Base-by-base conservation (phyloP, 2,797 vertebrate genomes). In the Echiichthys vipera region DNA sequence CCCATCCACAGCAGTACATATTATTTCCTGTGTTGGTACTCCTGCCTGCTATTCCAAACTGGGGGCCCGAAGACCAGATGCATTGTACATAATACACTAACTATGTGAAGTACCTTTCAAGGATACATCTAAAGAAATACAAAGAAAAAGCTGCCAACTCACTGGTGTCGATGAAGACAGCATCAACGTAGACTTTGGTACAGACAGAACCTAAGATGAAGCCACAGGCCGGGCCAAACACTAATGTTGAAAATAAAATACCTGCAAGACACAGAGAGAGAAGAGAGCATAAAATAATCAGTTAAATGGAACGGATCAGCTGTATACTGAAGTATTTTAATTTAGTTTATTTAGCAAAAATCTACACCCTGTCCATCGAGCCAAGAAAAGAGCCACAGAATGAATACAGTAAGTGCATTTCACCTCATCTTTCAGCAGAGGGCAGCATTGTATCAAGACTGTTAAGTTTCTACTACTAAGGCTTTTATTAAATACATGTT, bases 161-260 rank as follows among this genome's bases (percentile, higher is more conserved):
- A 99, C 98, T 98, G 91, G 96, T 99, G 88, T 99, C 96, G 30
- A 99, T 98, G 95, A 99, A 98, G 92, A 97, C 95, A 2, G 97
- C 97, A 81, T 99, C 97, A 92, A 99, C 98, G 1, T 99, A 99
- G 92, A 98, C 96, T 95, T 98, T 99, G 94, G 98, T 99, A 94
- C 97, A 99, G 92, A 99, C 96, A 14, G 98, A 99, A 78, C 98
- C 98, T 86, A 99, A 93, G 90, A 99, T 99, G 94, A 99, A 99
- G 81, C 98, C 98, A 85, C 98, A 99, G 81, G 98, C 97, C 51
- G 98, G 98, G 85, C 98, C 98, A 36, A 99, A 99, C 55, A 99
- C 98, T 92, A 99, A 87, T 64, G 98, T 99, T 7, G 98, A 98
- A 94, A 99, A 99, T 76, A 99, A 94, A 90, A 99, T 99, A 82